A percentile compares a stretch with the other conserved stretches of the same genome.
These are phyloP conservation scores for Boulengeromyrus knoepffleri DNA, from an alignment of 2,113 vertebrate genomes.

Conservation along the genomic window DNA sequence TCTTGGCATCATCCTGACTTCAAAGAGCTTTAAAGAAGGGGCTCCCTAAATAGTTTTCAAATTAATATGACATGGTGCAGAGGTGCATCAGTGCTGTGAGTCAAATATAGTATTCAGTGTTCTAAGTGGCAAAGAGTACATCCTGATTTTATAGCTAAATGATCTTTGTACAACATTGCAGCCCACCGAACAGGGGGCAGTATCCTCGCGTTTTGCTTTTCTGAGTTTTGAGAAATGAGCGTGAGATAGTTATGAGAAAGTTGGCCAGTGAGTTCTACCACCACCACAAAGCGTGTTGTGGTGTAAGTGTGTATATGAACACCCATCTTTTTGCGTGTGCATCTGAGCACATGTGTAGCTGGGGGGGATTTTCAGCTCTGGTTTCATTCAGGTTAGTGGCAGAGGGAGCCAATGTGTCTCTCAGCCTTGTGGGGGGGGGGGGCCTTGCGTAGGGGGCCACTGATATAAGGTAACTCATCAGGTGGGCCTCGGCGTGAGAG, in stretches of 20 bases:
- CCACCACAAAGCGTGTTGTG: background rate
- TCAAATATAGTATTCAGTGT: background rate
- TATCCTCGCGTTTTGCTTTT: background rate
- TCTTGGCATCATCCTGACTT: background rate
- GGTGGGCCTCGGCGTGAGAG: background rate
- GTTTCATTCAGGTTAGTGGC: background rate
- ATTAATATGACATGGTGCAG: background rate
- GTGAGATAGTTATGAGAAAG: background rate
- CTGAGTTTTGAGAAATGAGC: background rate
- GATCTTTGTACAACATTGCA: background rate
- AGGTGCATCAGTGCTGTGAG: background rate
- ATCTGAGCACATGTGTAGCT: no score
- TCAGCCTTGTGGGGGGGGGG: background rate
- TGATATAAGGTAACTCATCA: background rate
- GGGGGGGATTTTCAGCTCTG: background rate
- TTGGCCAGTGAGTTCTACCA: background rate
- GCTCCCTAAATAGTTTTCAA: background rate
- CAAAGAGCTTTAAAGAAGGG: background rate
- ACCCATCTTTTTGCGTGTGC: no score
- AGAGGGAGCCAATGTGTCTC: background rate
- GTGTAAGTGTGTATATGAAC: background rate
- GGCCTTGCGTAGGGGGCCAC: background rate
- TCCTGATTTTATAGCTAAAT: background rate
- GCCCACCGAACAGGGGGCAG: background rate
- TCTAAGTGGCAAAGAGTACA: background rate